Evolutionary conservation across 2,113 vertebrate genomes (phyloP), one percentile per base, ranked within the genome.

Genomic region (Neomonachus schauinslandi): DNA sequence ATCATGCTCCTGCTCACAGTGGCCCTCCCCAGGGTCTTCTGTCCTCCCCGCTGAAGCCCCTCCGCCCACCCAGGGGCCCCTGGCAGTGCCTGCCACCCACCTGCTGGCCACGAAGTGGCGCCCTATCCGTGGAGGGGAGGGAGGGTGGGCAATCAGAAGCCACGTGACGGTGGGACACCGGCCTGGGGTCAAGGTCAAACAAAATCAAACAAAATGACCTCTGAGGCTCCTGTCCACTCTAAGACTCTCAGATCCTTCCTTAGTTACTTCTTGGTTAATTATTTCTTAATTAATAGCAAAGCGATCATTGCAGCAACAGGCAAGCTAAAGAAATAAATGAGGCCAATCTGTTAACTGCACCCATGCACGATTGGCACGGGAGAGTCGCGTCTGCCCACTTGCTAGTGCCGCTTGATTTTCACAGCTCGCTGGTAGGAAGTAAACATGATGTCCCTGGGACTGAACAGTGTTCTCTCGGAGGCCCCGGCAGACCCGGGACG

Each of bases 201-300:
- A 42, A 57, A 92, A 81, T 39, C 90, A 36, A 81, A 80, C 14
- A 24, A 74, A 80, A 74, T 21, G 69, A 63, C 21, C 72, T 67
- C 14, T 8, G 26, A 71, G 77, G 59, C 71, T 71, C 71, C 63
- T 6, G 74, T 31, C 33, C 16, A 71, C 87, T 51, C 93, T 5
- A 0, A 72, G 88, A 42, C 69, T 67, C 53, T 12, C 6, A 21
- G 69, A 94, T 33, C 46, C 76, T 36, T 24, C 57, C 49, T 46
- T 59, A 31, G 91, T 82, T 36, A 74, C 76, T 74, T 93, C 77
- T 89, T 91, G 55, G 89, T 77, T 67, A 81, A 83, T 91, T 69
- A 63, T 51, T 84, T 96, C 97, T 96, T 95, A 93, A 96, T 91
- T 81, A 95, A 84, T 91, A 95, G 94, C 85, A 91, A 95, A 91